Evolutionary conservation across 2,797 vertebrate species (phyloP), one percentile per base, ranked within the genome.

Genomic region (Aeoliscus strigatus): DNA sequence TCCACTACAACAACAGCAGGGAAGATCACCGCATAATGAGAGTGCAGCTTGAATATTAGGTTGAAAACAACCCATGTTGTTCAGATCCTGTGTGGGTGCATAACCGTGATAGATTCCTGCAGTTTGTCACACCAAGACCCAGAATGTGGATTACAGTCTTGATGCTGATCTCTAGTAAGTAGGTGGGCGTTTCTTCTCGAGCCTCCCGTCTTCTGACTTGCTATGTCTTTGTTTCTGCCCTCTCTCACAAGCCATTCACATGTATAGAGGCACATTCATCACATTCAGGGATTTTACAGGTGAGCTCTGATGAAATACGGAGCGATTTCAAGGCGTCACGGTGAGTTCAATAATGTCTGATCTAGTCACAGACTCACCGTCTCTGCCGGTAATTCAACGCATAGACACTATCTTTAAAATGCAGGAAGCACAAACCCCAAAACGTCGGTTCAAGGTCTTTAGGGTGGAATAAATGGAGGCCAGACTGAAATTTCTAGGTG

Each of bases 311-410:
- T 66, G 59, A 66, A 81, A 80, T 77, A 57, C 64, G 60, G 72
- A 77, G 73, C 42, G 60, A 73, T 75, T 70, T 70, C n/a, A 67
- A 63, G 73, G 53, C 73, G 76, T 82, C 79, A 68, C 62, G 73
- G 79, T 49, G 42, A 68, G 33, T 46, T 70, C 65, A 66, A 48
- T 6, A 37, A 50, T 57, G 48, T 39, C 55, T 47, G 40, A 72
- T 66, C 36, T 55, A 30, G 34, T 23, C 27, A 40, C 39, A 37
- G 43, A 47, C 63, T 55, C 11, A 41, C 37, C 45, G 24, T 46
- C 24, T 52, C 32, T 30, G 21, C 10, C 15, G 35, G 49, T 39
- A 53, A 54, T 37, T 43, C 17, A 41, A 38, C 38, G 26, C 5
- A 14, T 15, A 33, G 14, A 17, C 1, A 32, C 2, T 23, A 44